Evolutionary conservation across 2,797 vertebrate species (phyloP).

Genomic region (Borostomias antarcticus): DNA sequence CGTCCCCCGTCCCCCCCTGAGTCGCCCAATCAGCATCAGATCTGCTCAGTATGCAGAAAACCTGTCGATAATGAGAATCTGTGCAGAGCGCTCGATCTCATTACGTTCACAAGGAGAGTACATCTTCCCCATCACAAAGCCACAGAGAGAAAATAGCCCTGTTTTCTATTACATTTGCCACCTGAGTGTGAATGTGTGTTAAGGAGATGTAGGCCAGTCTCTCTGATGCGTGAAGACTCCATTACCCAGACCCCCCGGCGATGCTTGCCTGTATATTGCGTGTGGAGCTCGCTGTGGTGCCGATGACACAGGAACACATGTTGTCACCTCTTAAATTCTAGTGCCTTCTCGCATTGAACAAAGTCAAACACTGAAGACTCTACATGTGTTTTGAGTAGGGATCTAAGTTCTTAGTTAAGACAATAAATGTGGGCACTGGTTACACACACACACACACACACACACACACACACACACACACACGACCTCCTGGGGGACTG

Average conservation of each 20-base stretch:
- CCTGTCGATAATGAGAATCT: slow-evolving; percentile 39
- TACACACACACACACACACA: slow-evolving; percentile 46
- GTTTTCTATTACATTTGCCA: slow-evolving; percentile 32
- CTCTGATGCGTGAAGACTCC: slow-evolving; percentile 50
- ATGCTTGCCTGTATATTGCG: not conserved
- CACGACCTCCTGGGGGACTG: not conserved
- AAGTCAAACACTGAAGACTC: not conserved
- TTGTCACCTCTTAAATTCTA: slow-evolving; percentile 20
- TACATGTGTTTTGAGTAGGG: not conserved
- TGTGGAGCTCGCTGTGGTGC: slow-evolving; percentile 33
- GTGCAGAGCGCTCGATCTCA: slow-evolving; percentile 39
- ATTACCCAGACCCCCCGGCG: slow-evolving; percentile 47
- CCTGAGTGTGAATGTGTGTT: slow-evolving; percentile 1
- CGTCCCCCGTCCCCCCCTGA: too few species aligned
- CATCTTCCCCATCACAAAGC: slow-evolving; percentile 16
- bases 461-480: not conserved
- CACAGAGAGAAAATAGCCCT: too few species aligned
- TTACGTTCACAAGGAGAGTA: not conserved
- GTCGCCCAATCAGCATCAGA: slow-evolving; percentile 32
- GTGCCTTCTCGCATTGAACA: not conserved
- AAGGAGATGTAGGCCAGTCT: slow-evolving; percentile 6
- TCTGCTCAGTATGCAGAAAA: slow-evolving; percentile 32
- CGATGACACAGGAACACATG: slow-evolving; percentile 34
- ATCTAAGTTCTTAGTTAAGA: not conserved
- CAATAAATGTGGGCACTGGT: not conserved